A percentile compares a stretch with the other conserved stretches of the same genome.
Evolutionary conservation across 2,797 vertebrate species (phyloP).

Genomic region (Notoglanidium macrostoma): DNA sequence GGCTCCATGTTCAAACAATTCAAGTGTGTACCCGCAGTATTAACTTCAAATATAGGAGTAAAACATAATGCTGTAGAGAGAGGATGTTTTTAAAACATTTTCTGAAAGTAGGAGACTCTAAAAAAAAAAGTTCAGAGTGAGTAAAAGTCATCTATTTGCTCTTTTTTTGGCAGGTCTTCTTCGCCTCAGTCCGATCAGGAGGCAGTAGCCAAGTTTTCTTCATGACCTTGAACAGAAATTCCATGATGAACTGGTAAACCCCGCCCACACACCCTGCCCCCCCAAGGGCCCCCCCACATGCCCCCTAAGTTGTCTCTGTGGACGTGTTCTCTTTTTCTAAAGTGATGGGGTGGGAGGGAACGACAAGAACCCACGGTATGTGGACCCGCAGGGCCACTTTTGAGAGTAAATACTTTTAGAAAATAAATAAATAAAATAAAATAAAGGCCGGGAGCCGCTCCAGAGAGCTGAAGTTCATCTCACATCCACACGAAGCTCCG

Average conservation of each 20-base stretch:
- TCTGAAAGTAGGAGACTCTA: background rate
- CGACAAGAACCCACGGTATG: conserved; percentile 35
- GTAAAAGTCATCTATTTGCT: conserved; percentile 23
- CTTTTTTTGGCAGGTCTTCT: conserved; percentile 86
- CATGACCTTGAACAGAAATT: conserved; percentile 99
- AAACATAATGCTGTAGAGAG: background rate
- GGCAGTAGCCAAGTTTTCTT: conserved; percentile 99
- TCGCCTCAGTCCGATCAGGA: conserved; percentile 95
- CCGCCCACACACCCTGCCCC: conserved; percentile 27
- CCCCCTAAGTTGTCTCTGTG: conserved; percentile 74
- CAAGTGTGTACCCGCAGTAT: background rate
- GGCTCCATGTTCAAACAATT: background rate
- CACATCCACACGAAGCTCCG: conserved; percentile 6
- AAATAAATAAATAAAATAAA: conserved; percentile 4
- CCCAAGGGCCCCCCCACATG: conserved; percentile 58
- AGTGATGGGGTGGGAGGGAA: conserved; percentile 48
- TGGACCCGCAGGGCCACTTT: conserved; percentile 34
- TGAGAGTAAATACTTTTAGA: conserved; percentile 36
- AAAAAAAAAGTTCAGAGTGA: conserved; percentile 64
- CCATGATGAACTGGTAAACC: conserved; percentile 99
- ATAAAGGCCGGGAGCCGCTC: conserved; percentile 28
- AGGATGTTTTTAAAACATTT: background rate
- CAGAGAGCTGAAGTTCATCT: conserved; percentile 33
- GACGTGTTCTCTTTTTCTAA: conserved; percentile 59
- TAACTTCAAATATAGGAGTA: background rate